Evolutionary conservation across 2,888 invertebrate genomes (phyloP), one percentile per base, ranked within the genome.

Genomic region (Macroteleia sp.): DNA sequence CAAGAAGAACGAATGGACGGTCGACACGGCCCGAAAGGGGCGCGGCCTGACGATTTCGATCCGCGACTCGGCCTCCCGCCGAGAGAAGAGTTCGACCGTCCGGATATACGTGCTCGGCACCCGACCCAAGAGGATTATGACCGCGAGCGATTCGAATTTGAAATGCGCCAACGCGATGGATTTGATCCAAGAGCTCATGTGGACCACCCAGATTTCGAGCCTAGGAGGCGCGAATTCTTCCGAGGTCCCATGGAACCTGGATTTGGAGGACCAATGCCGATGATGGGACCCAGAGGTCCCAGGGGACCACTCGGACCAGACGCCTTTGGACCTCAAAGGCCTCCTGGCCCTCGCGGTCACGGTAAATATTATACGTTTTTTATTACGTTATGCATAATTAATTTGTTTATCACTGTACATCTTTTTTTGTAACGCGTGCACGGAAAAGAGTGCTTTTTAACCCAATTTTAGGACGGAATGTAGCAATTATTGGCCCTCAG

Each of bases 121-220:
- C 83, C 86, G 2, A 28, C 75, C 0, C 67, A 87, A 9, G 89
- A 89, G 9, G 89, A 89, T 0, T 90, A 83, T 17, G 91, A 91
- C n/a, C 84, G 86, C 1, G 91, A 90, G 32, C 86, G 88, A 12
- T 90, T 88, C 69, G 91, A 90, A 5, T 91, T 87, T 46, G 91
- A 91, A 12, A 88, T 89, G 82, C 82, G 89, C 1, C 88, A 88
- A 19, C 79, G 86, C 3, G 89, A 89, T 0, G 90, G 88, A 1
- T 91, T 90, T 54, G 91, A 91, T 77, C 88, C 88, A 6, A 81
- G 90, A 9, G 83, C 87, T 34, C 86, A 85, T 4, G 91, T 89
- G 8, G 92, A 91, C 56, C 89, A 87, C 64, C 87, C 90, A 0
- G 91, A 91, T 3, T 91, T 89, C 59, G 91, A 91, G 77, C 87